phyloP scores from a whole-genome alignment of 2,888 invertebrate species.

The Bellardia bayeri region DNA sequence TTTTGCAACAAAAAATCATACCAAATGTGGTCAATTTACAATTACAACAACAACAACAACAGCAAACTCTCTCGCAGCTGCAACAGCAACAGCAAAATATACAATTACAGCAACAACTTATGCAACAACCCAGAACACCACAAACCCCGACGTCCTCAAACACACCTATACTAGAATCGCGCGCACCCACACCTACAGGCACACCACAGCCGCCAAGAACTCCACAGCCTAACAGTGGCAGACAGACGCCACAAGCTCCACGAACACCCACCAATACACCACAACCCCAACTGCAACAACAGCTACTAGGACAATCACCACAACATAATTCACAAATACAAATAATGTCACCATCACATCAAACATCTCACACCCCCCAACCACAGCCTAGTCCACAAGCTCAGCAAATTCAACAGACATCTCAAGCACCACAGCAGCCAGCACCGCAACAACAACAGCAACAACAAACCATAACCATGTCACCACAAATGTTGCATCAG shows the following conservation, averaged over 20 bases:
- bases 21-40: slow-evolving; percentile 77
- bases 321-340: slow-evolving; percentile 75
- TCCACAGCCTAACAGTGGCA: slow-evolving; percentile 77
- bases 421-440: slow-evolving; percentile 77
- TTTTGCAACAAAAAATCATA: slow-evolving; percentile 81
- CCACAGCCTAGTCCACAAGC: slow-evolving; percentile 75
- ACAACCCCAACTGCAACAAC: slow-evolving; percentile 77
- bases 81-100: slow-evolving; percentile 74
- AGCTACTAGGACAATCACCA: slow-evolving; percentile 78
- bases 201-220: slow-evolving; percentile 75
- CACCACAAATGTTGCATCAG: slow-evolving; percentile 79
- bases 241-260: slow-evolving; percentile 79
- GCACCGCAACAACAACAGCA: slow-evolving; percentile 78
- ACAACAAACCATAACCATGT: slow-evolving; percentile 79
- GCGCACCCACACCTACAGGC: slow-evolving; percentile 70
- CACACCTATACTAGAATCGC: slow-evolving; percentile 59
- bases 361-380: slow-evolving; percentile 76
- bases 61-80: slow-evolving; percentile 73
- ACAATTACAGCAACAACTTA: slow-evolving; percentile 77
- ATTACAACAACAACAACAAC: slow-evolving; percentile 73
- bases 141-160: slow-evolving; percentile 74
- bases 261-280: slow-evolving; percentile 80
- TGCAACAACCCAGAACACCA: slow-evolving; percentile 77
- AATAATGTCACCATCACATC: slow-evolving; percentile 77
- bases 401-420: slow-evolving; percentile 78